Percentiles rank a stretch among this genome's conserved stretches.
Evolutionary conservation across 1,140 invertebrate species (phyloP).

Genomic region (Meloidogyne hapla): DNA sequence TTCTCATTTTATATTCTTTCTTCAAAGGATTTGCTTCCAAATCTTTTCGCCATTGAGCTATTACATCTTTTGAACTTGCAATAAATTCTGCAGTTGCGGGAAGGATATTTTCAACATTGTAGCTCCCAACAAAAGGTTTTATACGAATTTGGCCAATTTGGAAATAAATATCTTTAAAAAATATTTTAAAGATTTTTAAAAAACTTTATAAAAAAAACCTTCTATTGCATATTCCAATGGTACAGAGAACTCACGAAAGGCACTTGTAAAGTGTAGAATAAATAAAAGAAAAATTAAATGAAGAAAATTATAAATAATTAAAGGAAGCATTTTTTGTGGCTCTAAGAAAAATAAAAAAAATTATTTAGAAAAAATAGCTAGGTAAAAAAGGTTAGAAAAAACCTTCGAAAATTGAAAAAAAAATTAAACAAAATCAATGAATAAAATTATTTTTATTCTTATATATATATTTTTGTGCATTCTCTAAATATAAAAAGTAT

Average conservation of each 20-base stretch:
- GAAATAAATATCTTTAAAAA: neutral
- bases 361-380: neutral
- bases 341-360: neutral
- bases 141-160: neutral
- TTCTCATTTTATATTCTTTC: conserved; percentile 24
- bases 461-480: neutral
- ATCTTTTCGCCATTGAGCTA: neutral
- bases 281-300: neutral
- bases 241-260: neutral
- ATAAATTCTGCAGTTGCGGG: conserved; percentile 17
- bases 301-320: too few relatives aligned
- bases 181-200: neutral
- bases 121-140: neutral
- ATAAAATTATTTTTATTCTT: neutral
- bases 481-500: too few relatives aligned
- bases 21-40: neutral
- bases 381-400: too few relatives aligned
- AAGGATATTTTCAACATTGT: neutral
- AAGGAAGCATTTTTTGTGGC: neutral
- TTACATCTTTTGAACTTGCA: neutral
- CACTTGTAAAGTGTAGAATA: neutral
- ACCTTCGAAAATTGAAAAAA: neutral
- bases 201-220: neutral
- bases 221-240: neutral
- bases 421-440: neutral